Conservation (phyloP, 2,888 invertebrate genomes). For the Stramonita haemastoma region DNA sequence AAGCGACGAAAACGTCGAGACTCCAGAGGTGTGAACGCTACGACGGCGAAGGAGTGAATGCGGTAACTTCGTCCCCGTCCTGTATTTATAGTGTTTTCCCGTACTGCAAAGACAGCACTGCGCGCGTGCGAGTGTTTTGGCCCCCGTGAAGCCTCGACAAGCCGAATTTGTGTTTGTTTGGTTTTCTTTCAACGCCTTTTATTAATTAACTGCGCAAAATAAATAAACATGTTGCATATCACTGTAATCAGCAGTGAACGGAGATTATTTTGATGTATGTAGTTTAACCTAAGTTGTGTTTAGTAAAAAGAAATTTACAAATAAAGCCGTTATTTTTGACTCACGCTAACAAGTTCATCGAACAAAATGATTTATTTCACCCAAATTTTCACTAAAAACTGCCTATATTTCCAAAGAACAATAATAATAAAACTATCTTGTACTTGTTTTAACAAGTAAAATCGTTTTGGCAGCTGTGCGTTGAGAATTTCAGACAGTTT, state of each 20-base stretch:
- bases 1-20: neutral
- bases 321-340: neutral
- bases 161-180: conserved; percentile 11
- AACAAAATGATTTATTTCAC: neutral
- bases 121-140: neutral
- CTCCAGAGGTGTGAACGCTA: neutral
- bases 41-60: neutral
- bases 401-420: neutral
- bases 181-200: neutral
- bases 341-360: neutral
- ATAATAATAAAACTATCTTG: neutral
- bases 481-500: neutral
- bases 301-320: neutral
- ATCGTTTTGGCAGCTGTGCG: neutral
- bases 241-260: neutral
- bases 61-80: neutral
- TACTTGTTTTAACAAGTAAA: neutral
- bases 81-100: neutral
- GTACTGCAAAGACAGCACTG: conserved; percentile 11
- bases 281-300: neutral
- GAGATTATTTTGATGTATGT: neutral
- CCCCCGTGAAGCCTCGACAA: neutral
- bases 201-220: neutral
- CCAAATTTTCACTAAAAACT: neutral
- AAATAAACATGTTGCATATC: neutral